phyloP scores from a whole-genome alignment of 92 coral and sea anemone species.

The Heteractis magnifica region DNA sequence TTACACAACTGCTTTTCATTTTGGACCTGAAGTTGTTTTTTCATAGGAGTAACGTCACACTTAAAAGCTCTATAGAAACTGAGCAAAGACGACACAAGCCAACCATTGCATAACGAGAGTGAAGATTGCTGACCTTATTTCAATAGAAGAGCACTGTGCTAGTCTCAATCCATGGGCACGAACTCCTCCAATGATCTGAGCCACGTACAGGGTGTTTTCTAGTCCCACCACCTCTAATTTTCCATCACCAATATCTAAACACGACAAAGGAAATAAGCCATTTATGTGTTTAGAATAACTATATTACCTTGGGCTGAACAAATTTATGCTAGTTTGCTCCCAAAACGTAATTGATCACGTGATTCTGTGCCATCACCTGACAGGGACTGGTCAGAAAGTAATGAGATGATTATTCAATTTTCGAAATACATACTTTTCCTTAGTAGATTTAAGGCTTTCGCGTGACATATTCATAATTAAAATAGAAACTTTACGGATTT shows the following conservation, averaged over 20 bases:
- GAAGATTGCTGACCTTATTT: constrained; percentile 65
- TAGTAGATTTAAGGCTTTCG: too few species aligned
- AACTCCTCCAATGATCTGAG: constrained; percentile 93
- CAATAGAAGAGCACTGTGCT: constrained; percentile 90
- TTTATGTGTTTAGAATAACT: not conserved
- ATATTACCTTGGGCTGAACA: too few species aligned
- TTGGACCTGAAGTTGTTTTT: too few species aligned
- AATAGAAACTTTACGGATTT: too few species aligned
- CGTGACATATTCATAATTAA: too few species aligned
- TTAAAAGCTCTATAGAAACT: not conserved
- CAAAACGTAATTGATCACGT: too few species aligned
- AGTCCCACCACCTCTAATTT: constrained; percentile 94
- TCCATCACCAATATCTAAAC: constrained; percentile 92
- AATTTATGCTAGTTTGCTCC: too few species aligned
- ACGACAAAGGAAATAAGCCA: not conserved
- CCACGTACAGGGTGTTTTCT: constrained; percentile 81
- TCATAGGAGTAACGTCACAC: not conserved
- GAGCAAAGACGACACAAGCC: not conserved
- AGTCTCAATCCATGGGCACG: constrained; percentile 91
- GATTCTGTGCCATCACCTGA: too few species aligned
- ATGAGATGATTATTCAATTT: too few species aligned
- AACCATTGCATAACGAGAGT: not conserved
- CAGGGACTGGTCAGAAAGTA: too few species aligned
- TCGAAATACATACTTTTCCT: too few species aligned
- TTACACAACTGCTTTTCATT: too few species aligned